phyloP scores from a whole-genome alignment of 2,113 vertebrate species.

The Hemibagrus wyckioides region DNA sequence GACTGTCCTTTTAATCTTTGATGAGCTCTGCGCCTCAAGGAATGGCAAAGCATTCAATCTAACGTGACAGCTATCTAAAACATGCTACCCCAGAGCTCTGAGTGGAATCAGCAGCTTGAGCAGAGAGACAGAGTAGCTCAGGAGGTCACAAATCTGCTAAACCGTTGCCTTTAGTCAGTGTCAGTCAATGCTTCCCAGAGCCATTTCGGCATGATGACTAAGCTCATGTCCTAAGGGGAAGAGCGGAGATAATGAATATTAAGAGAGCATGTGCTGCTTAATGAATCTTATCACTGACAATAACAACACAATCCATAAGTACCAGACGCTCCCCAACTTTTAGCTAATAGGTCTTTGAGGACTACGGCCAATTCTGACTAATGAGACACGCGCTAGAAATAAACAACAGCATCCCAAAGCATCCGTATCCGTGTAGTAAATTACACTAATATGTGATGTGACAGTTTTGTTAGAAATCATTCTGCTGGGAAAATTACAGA shows the following conservation, averaged over 20 bases:
- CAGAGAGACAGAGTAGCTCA: background rate
- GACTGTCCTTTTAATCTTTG: slow-evolving; percentile 47
- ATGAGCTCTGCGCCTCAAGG: slow-evolving; percentile 34
- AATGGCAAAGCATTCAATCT: slow-evolving; percentile 50
- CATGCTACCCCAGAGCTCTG: slow-evolving; percentile 26
- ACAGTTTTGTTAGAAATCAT: slow-evolving; percentile 20
- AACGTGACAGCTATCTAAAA: slow-evolving; percentile 49
- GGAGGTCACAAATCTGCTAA: slow-evolving; percentile 35
- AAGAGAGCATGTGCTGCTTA: slow-evolving; percentile 13
- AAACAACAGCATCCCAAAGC: slow-evolving; percentile 20
- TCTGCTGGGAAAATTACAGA: background rate
- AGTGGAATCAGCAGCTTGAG: slow-evolving; percentile 33
- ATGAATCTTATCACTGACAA: slow-evolving; percentile 14
- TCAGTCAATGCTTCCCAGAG: slow-evolving; percentile 20
- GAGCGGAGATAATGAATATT: background rate
- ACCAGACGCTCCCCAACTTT: background rate
- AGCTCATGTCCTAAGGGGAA: background rate
- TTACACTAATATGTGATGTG: slow-evolving; percentile 23
- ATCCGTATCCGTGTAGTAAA: slow-evolving; percentile 21
- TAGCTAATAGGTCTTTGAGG: slow-evolving; percentile 17
- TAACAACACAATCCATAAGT: background rate
- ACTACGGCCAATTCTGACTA: background rate
- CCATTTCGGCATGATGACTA: background rate
- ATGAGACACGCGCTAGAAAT: slow-evolving; percentile 5
- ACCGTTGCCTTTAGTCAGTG: slow-evolving; percentile 15